These are phyloP conservation scores for Argyra leucocephala DNA, from an alignment of 2,888 invertebrate species.

Conservation along the genomic window DNA sequence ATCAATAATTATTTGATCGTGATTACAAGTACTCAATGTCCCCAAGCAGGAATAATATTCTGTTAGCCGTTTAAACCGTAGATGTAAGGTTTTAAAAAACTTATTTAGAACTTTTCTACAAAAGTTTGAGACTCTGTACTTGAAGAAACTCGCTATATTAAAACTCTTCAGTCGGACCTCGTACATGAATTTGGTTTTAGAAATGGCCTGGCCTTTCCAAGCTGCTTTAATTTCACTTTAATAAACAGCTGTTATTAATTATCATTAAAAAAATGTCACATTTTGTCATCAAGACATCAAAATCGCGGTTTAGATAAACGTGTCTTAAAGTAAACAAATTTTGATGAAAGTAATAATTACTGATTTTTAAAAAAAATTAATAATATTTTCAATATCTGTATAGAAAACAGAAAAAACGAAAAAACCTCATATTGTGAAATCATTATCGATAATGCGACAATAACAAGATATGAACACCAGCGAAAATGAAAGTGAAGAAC, in stretches of 20 bases:
- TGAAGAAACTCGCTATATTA: no score
- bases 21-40: no score
- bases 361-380: no score
- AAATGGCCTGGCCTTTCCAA: neutral
- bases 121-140: no score
- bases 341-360: neutral
- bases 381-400: neutral
- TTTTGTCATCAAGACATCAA: conserved; percentile 1
- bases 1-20: no score
- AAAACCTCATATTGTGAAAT: neutral
- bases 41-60: no score
- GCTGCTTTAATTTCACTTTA: no score
- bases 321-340: neutral
- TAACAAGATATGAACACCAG: neutral
- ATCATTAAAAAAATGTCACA: neutral
- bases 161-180: neutral
- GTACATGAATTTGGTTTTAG: neutral
- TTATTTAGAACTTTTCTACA: no score
- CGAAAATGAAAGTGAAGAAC: neutral
- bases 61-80: no score
- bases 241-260: neutral
- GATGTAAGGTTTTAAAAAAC: no score
- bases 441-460: neutral
- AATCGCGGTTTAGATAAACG: conserved; percentile 6
- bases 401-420: neutral